Conservation (phyloP, 1,140 invertebrate genomes). For the Drosophila tsacasi region DNA sequence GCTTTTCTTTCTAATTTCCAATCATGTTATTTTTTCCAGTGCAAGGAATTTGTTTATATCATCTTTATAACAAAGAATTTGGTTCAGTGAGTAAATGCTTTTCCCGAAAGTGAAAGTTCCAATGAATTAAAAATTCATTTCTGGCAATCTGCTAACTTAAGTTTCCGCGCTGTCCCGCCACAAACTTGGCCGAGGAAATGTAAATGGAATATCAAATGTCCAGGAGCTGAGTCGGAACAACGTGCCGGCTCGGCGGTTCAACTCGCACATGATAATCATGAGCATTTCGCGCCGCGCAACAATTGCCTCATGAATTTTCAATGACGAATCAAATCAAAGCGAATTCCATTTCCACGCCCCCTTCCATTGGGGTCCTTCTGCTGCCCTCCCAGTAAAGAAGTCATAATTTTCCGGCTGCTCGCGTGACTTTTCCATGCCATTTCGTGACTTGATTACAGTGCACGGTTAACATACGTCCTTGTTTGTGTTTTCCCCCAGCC, state of each 20-base stretch:
- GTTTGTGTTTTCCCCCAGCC: slow-evolving; percentile 30
- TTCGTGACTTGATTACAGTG: slow-evolving; percentile 75
- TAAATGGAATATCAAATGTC: slow-evolving; percentile 52
- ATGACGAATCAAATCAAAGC: slow-evolving; percentile 73
- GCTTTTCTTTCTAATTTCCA: not conserved
- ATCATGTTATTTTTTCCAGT: not conserved
- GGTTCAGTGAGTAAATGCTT: slow-evolving; percentile 35
- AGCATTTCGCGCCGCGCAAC: slow-evolving; percentile 61
- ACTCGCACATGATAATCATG: slow-evolving; percentile 57
- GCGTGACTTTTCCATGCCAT: slow-evolving; percentile 73
- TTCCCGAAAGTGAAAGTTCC: slow-evolving; percentile 24
- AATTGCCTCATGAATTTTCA: slow-evolving; percentile 75
- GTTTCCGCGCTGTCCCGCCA: slow-evolving; percentile 8
- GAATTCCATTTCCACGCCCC: slow-evolving; percentile 43
- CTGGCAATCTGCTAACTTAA: slow-evolving; percentile 1
- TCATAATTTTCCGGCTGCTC: slow-evolving; percentile 77
- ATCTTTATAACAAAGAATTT: slow-evolving; percentile 5
- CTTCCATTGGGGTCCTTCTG: slow-evolving; percentile 19
- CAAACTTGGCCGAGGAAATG: slow-evolving; percentile 10
- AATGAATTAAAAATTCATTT: slow-evolving; percentile 34
- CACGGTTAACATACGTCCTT: slow-evolving; percentile 57
- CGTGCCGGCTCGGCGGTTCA: slow-evolving; percentile 31
- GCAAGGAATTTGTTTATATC: not conserved
- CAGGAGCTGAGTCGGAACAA: slow-evolving; percentile 31
- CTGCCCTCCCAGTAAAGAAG: slow-evolving; percentile 27